Base-by-base conservation (phyloP, 2,888 invertebrate genomes). In the Andrena praecox region DNA sequence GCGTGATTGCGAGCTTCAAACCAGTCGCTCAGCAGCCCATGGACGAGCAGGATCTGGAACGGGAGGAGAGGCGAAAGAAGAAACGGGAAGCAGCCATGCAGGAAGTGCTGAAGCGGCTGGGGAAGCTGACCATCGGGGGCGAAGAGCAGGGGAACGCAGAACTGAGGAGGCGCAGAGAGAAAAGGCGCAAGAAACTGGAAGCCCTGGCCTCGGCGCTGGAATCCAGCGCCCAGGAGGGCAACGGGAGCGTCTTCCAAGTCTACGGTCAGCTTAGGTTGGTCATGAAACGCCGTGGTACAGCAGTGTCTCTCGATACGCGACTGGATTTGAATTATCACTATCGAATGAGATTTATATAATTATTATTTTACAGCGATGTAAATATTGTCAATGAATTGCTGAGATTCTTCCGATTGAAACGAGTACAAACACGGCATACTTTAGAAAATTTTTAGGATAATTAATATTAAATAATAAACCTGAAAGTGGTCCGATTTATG, bases 61-160 rank as follows among this genome's bases (percentile, higher is more conserved):
- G 89, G 8, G 87, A 90, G 24, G 93, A 93, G 70, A 90, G 91
- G 12, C 84, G 90, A 3, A 87, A 87, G 10, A 91, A 87, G 69
- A 94, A 93, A 52, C 89, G 92, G 10, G 94, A 94, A 59, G 91
- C 93, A 0, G 94, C 94, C 2, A 91, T 91, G 77, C 90, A 92
- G 42, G 94, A 94, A 42, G 93, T 94, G 1, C 82, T 94, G 81
- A 92, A 88, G 42, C 88, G 92, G 35, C 70, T 94, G 60, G 94
- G 93, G 64, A 92, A 91, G 63, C 80, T 94, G 66, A 94, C 94
- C 1, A 94, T 94, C 31, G 94, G 94, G 0, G 94, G 94, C 3
- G 94, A 94, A 62, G 93, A 92, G 2, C 86, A 91, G 24, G 92
- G 90, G 3, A 91, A 94, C 80, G 84, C 87, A 7, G 93, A 93